Evolutionary conservation across 64 coral and sea anemone genomes (phyloP).

Genomic region (Montipora sp.): DNA sequence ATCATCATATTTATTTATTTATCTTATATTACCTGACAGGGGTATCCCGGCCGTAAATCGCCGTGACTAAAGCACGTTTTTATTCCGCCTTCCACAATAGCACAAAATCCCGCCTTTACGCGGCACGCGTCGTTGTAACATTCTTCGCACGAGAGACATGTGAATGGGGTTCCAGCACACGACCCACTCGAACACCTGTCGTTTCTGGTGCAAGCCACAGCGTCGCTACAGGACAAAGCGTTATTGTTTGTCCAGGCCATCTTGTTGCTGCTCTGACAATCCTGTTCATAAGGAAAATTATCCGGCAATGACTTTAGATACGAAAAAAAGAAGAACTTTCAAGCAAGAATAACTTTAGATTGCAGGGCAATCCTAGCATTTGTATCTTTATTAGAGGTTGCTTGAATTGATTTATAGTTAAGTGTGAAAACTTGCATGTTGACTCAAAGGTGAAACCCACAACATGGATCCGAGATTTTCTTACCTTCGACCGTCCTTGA

Average conservation of each 20-base stretch:
- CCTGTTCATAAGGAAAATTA: neutral
- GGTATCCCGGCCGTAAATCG: constrained; percentile 67
- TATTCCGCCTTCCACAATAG: constrained; percentile 44
- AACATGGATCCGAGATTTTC: no score
- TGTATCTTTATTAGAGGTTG: no score
- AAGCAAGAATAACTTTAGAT: no score
- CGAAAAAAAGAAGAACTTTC: neutral
- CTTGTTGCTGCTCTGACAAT: constrained; percentile 58
- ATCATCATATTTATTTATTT: no score
- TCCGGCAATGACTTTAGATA: no score
- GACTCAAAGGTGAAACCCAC: no score
- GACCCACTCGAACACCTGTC: constrained; percentile 53
- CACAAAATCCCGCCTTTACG: constrained; percentile 71
- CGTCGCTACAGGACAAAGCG: constrained; percentile 54
- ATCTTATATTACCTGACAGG: constrained; percentile 58
- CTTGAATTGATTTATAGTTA: no score
- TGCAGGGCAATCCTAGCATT: no score
- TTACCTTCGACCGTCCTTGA: no score
- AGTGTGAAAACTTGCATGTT: no score
- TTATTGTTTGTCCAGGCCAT: constrained; percentile 72
- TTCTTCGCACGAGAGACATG: constrained; percentile 71
- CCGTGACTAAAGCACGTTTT: constrained; percentile 65
- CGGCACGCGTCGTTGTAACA: constrained; percentile 64
- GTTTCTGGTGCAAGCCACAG: constrained; percentile 56
- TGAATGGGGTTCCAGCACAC: constrained; percentile 72